Base-by-base conservation (phyloP, 2,113 vertebrate genomes). In the Pterocles orientalis region DNA sequence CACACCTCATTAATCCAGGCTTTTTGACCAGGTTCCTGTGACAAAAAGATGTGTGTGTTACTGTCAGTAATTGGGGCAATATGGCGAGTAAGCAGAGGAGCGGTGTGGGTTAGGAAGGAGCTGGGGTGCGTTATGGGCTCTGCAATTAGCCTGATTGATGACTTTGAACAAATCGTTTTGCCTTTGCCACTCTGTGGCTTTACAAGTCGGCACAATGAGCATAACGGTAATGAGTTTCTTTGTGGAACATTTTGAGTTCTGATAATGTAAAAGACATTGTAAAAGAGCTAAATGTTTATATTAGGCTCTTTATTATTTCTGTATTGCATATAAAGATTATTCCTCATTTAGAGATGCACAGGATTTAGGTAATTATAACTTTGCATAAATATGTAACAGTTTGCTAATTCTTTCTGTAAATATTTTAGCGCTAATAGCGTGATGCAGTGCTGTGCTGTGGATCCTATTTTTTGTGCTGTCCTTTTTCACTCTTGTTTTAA, bases 111-210 rank as follows among this genome's bases (percentile, higher is more conserved):
- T 90, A 21, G 58, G 76, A 60, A 82, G 9, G 91, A 90, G 50
- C 58, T 81, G 71, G 17, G 71, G 19, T 92, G 58, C 12, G 10
- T 88, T 90, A 57, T 28, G 79, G 85, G 36, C 88, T 81, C 72
- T 84, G 88, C 69, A 92, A 88, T 95, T 86, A 94, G 36, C 51
- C 47, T 91, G 92, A 83, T 39, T 73, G 92, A 92, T 96, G 91
- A 95, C 86, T 96, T 81, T 0, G 8, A 90, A 86, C 54, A 92
- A 92, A 93, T 82, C 4, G 58, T 77, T 92, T 92, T 73, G 64
- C 68, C 88, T 94, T 86, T 5, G 10, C 80, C 29, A 33, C 82
- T 94, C 73, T 3, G 9, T 57, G 70, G 73, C 70, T 95, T 95
- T 89, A 92, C 89, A 84, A 81, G 82, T 84, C 0, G 0, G 60